These are phyloP conservation scores for Littorina saxatilis DNA, from an alignment of 1,140 invertebrate genomes.

Conservation along the genomic window DNA sequence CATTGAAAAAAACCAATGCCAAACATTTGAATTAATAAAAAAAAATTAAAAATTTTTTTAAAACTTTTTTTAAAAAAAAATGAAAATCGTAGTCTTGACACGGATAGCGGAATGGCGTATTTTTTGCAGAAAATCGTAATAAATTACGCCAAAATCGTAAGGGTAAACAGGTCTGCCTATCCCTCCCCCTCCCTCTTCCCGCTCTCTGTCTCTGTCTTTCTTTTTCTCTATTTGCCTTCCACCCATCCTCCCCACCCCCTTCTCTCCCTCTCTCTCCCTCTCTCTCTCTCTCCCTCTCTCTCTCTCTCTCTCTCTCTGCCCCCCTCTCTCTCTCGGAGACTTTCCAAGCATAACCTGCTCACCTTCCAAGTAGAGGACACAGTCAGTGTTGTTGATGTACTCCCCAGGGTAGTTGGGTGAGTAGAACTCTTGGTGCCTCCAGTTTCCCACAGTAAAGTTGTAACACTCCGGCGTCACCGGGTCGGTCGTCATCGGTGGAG, in stretches of 20 bases:
- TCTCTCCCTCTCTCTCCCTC: neutral
- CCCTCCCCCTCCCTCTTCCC: conserved; percentile 10
- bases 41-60: too few relatives aligned
- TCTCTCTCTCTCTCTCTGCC: conserved; percentile 11
- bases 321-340: neutral
- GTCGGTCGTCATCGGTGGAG: conserved; percentile 58
- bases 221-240: neutral
- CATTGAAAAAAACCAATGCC: too few relatives aligned
- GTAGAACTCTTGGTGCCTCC: conserved; percentile 80
- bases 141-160: too few relatives aligned
- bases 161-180: too few relatives aligned
- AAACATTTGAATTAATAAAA: too few relatives aligned
- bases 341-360: conserved; percentile 61
- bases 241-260: neutral
- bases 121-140: too few relatives aligned
- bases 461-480: conserved; percentile 53
- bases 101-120: too few relatives aligned
- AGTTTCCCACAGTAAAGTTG: conserved; percentile 67
- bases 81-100: too few relatives aligned
- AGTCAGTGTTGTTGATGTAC: conserved; percentile 85
- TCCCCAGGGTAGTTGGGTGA: conserved; percentile 84
- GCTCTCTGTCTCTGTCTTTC: conserved; percentile 18
- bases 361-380: conserved; percentile 84
- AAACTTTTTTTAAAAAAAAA: too few relatives aligned
- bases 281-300: neutral